Evolutionary conservation across 2,888 invertebrate genomes (phyloP), one percentile per base, ranked within the genome.

Genomic region (Cheilosia grossa): DNA sequence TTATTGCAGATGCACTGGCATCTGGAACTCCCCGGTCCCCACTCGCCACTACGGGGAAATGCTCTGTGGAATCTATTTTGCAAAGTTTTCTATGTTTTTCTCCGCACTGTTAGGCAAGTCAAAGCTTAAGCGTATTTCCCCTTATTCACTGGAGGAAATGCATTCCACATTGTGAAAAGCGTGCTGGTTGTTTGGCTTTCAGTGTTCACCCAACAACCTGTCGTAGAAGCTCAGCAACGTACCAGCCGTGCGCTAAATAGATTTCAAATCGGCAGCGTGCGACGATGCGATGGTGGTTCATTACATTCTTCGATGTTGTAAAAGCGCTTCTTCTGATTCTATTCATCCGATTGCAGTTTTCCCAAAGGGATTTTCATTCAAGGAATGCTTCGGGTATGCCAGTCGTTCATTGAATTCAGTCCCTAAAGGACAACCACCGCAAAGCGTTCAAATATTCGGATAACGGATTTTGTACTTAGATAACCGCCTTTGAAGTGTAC

Each of bases 151-250:
- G 74, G 63, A 83, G 80, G 54, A 83, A 80, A 80, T 59, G 30
- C 74, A 70, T 54, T 83, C 80, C 80, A 83, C 83, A 78, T 19
- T 49, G 61, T 53, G 40, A 78, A 72, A 82, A 66, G 77, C 66
- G 56, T 27, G 42, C 15, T 21, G 44, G 47, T 13, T 30, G 13
- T 24, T 42, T 49, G 53, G 56, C 27, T 64, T 83, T 80, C 54
- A 83, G 83, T 83, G 80, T 80, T 80, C 70, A 74, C 33, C 64
- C 83, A 83, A 80, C 83, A 83, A 83, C 83, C 83, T 83, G 83
- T 80, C 80, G 83, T 70, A 21, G 53, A 74, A 80, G 69, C 79
- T 70, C 58, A 69, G 47, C 51, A 33, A 9, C 27, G n/a, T n/a
- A 64, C 37, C 24, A 24, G 17, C 49, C 51, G 53, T 64, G 64